Conservation (phyloP, 2,888 invertebrate species). For the Dilophus febrilis region DNA sequence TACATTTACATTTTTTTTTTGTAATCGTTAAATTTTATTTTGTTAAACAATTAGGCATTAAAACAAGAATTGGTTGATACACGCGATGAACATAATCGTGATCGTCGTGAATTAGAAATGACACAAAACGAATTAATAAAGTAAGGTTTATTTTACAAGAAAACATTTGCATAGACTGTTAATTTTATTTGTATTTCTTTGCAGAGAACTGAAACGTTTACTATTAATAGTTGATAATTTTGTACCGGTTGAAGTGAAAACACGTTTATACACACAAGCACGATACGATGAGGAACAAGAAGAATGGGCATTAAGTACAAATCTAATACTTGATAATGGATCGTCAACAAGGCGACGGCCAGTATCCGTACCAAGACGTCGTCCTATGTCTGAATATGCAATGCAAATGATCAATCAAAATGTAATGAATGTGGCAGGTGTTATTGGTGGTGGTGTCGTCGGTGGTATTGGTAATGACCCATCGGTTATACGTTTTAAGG, state of each 20-base stretch:
- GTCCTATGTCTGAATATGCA: slow-evolving; percentile 46
- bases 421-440: too few species aligned
- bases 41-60: slow-evolving; percentile 36
- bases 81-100: slow-evolving; percentile 76
- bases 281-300: slow-evolving; percentile 71
- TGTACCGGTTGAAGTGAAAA: slow-evolving; percentile 67
- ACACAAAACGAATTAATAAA: slow-evolving; percentile 80
- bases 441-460: too few species aligned
- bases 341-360: slow-evolving; percentile 41
- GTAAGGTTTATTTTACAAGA: slow-evolving; percentile 15
- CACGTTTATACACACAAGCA: slow-evolving; percentile 52
- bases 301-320: slow-evolving; percentile 40
- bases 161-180: too few species aligned
- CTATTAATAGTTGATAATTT: slow-evolving; percentile 80
- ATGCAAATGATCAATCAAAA: slow-evolving; percentile 18
- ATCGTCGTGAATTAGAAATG: slow-evolving; percentile 81
- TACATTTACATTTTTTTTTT: too few species aligned
- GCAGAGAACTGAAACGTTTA: slow-evolving; percentile 69
- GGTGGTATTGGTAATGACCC: slow-evolving; percentile 19
- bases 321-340: slow-evolving; percentile 29
- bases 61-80: slow-evolving; percentile 67
- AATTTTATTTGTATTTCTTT: slow-evolving; percentile 11
- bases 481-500: slow-evolving; percentile 19
- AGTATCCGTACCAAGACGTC: slow-evolving; percentile 41
- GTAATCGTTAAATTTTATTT: neutral